A percentile compares a stretch with the other conserved stretches of the same genome.
Evolutionary conservation across 2,797 vertebrate genomes (phyloP).

Genomic region (Squalus acanthias): DNA sequence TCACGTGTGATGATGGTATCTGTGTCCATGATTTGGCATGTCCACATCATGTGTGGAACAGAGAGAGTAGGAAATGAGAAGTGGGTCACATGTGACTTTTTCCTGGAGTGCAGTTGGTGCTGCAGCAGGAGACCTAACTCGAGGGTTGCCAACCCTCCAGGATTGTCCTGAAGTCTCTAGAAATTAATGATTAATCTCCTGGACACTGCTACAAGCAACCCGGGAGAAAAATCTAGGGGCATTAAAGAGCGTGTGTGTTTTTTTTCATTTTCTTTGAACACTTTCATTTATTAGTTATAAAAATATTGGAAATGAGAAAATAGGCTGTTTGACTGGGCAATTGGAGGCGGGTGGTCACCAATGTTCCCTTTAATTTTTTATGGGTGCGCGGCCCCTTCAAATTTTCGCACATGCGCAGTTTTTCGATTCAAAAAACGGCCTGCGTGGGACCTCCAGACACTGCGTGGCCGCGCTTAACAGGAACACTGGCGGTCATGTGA

Average conservation of each 20-base stretch:
- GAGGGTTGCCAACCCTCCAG: not conserved
- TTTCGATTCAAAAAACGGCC: too few species aligned
- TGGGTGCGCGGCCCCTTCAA: too few species aligned
- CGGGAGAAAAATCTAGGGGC: not conserved
- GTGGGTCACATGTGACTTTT: not conserved
- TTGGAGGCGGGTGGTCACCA: not conserved
- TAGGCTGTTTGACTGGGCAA: not conserved
- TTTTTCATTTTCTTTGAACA: not conserved
- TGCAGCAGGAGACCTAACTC: not conserved
- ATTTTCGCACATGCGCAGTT: too few species aligned
- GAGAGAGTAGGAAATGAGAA: too few species aligned
- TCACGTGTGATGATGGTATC: too few species aligned
- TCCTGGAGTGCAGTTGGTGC: not conserved
- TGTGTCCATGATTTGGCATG: too few species aligned
- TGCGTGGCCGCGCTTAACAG: too few species aligned
- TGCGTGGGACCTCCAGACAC: too few species aligned
- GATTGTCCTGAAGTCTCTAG: not conserved
- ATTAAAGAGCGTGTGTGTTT: not conserved
- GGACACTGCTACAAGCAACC: not conserved
- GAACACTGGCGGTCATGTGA: not conserved
- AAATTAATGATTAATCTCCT: not conserved
- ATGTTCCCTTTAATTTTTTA: too few species aligned
- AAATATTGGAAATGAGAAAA: not conserved
- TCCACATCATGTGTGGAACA: too few species aligned
- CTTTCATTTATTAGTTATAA: not conserved